Percentiles rank a stretch among this genome's conserved stretches.
Evolutionary conservation across 2,797 vertebrate genomes (phyloP).

Genomic region (Rallus crepitans): DNA sequence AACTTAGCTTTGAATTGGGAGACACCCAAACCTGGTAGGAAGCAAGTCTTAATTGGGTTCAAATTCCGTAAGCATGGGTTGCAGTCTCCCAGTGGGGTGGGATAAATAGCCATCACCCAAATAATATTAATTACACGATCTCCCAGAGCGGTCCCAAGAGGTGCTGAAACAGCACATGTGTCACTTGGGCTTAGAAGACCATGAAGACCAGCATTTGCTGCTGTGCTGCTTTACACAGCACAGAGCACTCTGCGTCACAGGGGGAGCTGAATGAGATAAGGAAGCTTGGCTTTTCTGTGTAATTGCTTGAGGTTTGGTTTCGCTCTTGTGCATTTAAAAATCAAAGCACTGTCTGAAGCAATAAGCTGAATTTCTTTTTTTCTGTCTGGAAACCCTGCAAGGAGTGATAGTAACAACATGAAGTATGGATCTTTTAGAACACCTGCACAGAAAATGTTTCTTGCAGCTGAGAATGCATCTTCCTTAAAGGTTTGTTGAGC

Average conservation of each 20-base stretch:
- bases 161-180: conserved; percentile 29
- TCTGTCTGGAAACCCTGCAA: not conserved
- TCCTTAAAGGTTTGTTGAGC: not conserved
- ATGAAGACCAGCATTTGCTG: not conserved
- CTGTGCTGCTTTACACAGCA: not conserved
- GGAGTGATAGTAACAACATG: not conserved
- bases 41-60: conserved; percentile 44
- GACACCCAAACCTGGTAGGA: conserved; percentile 60
- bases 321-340: not conserved
- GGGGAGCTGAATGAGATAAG: not conserved
- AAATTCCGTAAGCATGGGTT: conserved; percentile 35
- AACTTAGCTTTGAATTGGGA: conserved; percentile 43
- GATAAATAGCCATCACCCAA: conserved; percentile 18
- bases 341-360: not conserved
- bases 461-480: not conserved
- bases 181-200: conserved; percentile 27
- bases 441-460: not conserved
- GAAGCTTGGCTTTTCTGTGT: not conserved
- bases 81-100: conserved; percentile 18
- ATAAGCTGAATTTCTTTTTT: not conserved
- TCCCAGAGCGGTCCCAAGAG: conserved; percentile 28
- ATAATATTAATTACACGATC: conserved; percentile 63
- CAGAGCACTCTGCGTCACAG: not conserved
- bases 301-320: not conserved
- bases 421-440: not conserved